These are phyloP conservation scores for Pardosa pseudoannulata DNA, from an alignment of 2,888 invertebrate genomes.

Conservation along the genomic window DNA sequence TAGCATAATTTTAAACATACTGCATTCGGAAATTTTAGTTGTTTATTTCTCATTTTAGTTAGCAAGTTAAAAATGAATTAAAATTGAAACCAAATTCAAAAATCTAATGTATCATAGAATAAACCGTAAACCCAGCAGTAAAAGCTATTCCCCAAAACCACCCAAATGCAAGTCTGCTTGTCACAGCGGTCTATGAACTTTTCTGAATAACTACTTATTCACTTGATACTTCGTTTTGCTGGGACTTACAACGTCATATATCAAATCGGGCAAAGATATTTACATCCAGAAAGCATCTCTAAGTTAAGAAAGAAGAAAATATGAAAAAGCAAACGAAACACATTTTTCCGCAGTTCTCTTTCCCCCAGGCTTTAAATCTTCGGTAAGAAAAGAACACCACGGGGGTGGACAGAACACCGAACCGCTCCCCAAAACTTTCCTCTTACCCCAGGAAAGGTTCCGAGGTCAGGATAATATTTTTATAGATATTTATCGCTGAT, in stretches of 20 bases:
- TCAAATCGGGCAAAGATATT: not conserved
- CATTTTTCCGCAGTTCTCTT: not conserved
- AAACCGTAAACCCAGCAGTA: too few relatives aligned
- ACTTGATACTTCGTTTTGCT: too few relatives aligned
- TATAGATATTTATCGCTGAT: conserved; percentile 14
- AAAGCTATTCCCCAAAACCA: too few relatives aligned
- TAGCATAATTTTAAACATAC: too few relatives aligned
- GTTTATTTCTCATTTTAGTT: too few relatives aligned
- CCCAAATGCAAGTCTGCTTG: too few relatives aligned
- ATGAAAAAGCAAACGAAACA: not conserved
- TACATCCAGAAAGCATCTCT: not conserved
- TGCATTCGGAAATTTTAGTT: too few relatives aligned
- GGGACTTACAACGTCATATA: not conserved
- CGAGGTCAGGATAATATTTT: conserved; percentile 6
- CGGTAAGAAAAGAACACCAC: conserved; percentile 4
- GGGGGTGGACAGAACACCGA: conserved; percentile 13
- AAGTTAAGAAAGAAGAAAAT: not conserved
- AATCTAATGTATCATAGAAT: too few relatives aligned
- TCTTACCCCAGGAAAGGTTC: not conserved
- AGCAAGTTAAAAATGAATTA: too few relatives aligned
- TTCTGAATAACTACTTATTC: too few relatives aligned
- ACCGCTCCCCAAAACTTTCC: not conserved
- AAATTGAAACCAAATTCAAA: too few relatives aligned
- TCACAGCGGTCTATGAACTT: too few relatives aligned
- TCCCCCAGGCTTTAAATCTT: not conserved